Evolutionary conservation across 1,140 invertebrate species (phyloP).

Genomic region (Nixonia krombeini): DNA sequence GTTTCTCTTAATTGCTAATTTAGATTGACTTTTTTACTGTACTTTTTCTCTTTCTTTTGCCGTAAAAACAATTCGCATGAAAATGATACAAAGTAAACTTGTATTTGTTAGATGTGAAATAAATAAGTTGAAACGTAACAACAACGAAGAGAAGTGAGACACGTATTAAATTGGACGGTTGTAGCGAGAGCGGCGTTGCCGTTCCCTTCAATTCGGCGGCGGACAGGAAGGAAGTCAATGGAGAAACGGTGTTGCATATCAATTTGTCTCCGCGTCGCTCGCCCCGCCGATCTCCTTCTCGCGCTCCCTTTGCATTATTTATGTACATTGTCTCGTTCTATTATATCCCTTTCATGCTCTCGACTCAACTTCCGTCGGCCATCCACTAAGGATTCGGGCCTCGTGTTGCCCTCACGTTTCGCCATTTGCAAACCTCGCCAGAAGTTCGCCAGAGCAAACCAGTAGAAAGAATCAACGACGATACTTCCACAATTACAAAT

Average conservation of each 20-base stretch:
- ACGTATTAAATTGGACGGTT: slow-evolving; percentile 40
- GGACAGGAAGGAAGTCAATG: slow-evolving; percentile 65
- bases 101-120: too few relatives aligned
- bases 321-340: slow-evolving; percentile 31
- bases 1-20: too few relatives aligned
- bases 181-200: slow-evolving; percentile 25
- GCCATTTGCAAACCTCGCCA: background rate
- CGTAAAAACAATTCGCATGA: too few relatives aligned
- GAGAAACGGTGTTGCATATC: slow-evolving; percentile 63
- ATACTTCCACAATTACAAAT: too few relatives aligned
- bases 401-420: slow-evolving; percentile 8
- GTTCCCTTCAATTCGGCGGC: slow-evolving; percentile 61
- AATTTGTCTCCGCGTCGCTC: slow-evolving; percentile 52
- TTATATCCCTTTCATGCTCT: slow-evolving; percentile 38
- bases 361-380: slow-evolving; percentile 25
- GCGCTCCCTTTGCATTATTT: slow-evolving; percentile 36
- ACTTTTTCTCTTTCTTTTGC: too few relatives aligned
- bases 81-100: too few relatives aligned
- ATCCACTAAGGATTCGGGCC: slow-evolving; percentile 21
- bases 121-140: slow-evolving; percentile 28
- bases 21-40: too few relatives aligned
- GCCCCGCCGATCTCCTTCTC: slow-evolving; percentile 21
- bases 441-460: too few relatives aligned
- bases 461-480: too few relatives aligned
- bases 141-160: too few relatives aligned